Evolutionary conservation across 2,797 vertebrate genomes (phyloP), one percentile per base, ranked within the genome.

Genomic region (Iguana delicatissima): DNA sequence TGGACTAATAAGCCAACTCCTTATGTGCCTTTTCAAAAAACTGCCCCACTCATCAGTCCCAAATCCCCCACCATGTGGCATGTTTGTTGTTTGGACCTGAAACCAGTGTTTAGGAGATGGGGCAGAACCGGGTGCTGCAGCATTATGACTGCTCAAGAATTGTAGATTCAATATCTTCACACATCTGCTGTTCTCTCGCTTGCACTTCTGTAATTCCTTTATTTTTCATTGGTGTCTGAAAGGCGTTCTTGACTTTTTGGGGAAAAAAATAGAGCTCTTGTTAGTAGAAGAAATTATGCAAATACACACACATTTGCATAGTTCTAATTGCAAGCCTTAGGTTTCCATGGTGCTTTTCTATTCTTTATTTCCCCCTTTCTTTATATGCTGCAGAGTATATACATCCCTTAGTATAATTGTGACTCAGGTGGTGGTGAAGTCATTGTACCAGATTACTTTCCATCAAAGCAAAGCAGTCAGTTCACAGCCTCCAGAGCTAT

Each of bases 311-410:
- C 16, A 72, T 87, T 87, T 87, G 50, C 80, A 84, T 91, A 84
- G 67, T 84, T 91, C 59, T 91, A 84, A 87, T 84, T 91, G 73
- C 57, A 77, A 55, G 80, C 46, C 80, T 87, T 67, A 62, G 72
- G 85, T 91, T 91, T 84, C 89, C 85, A 91, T 91, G 85, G 80
- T 79, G 73, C 80, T 83, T n/a, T 76, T 69, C 67, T 32, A 32
- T 32, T 32, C 67, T 32, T 4, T 13, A 5, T 4, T 9, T 3
- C 3, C 29, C 4, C 29, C 29, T 4, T 32, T 69, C 64, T 69
- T 69, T 69, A 69, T 69, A 69, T 69, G 29, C 67, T 69, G 32
- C 29, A 69, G 18, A 59, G 7, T 16, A 81, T 80, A 42, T 74
- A 35, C 29, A 76, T 86, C 42, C 32, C 69, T 87, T 20, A 18